Base-by-base conservation (phyloP, 1,140 invertebrate species). In the Bombus breviceps region DNA sequence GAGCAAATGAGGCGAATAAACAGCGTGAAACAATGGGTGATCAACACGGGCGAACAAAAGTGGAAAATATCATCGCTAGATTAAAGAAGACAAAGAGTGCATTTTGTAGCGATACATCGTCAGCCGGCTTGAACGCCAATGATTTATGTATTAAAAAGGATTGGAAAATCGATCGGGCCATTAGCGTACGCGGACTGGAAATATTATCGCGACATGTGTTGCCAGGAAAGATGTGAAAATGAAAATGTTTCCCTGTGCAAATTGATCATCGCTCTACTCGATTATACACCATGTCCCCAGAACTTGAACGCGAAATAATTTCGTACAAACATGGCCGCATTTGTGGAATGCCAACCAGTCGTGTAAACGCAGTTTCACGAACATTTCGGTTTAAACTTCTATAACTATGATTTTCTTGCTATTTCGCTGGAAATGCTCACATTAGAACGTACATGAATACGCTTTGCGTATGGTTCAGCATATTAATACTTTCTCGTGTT, bases 181-280 rank as follows among this genome's bases (percentile, higher is more conserved):
- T 85, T 85, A 85, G 77, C 77, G 53, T 41, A 64, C 77, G 8
- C 83, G 43, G 76, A 32, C 68, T 47, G 83, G 57, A 72, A 85
- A 85, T 72, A 85, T 85, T 80, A 85, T 85, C 83, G 68, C 53
- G 57, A 80, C 83, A 85, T 68, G 83, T 85, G 83, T 85, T 80
- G 53, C 75, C 83, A 22, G 57, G 77, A 85, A 72, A 41, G 68
- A 80, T 73, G 77, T 41, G 83, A 80, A 80, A 85, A 85, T 85
- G 83, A 85, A 85, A 80, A 85, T 80, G 83, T 85, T 85, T 57
- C 53, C 25, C 25, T 43, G 18, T 9, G 62, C 18, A 41, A 80
- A 71, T 47, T 73, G 32, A 41, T 72, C 83, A 57, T 5, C 12
- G 43, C 10, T 43, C 9, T 12, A 39, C 74, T 69, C 34, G 74